Evolutionary conservation across 64 coral and sea anemone genomes (phyloP), one percentile per base, ranked within the genome.

Genomic region (Platygyra sinensis): DNA sequence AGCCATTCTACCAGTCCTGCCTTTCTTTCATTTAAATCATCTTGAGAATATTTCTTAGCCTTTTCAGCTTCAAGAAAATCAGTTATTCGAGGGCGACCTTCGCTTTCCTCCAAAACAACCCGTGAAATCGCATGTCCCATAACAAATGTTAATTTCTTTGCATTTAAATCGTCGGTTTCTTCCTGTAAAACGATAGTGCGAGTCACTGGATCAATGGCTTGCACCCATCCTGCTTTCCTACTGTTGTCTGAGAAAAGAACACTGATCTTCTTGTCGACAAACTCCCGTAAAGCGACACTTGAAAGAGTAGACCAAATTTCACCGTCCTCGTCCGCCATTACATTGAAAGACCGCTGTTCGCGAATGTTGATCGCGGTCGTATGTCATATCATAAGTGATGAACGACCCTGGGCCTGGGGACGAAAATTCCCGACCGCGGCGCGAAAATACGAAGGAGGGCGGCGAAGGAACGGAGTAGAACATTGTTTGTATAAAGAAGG

Each of bases 141-240:
- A 10, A 98, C 19, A 63, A 95, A 80, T 11, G 55, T 27, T 6
- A 92, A 60, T 30, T 78, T 60, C 38, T 87, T 86, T 38, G 32
- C 71, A 65, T 10, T 49, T 28, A 30, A 57, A 19, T 39, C n/a
- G 49, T 89, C 73, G 46, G 36, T 86, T 65, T 82, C 67, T 74
- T 91, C 67, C 15, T 83, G 49, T 10, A 98, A n/a, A 54, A 95
- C 93, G 30, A 98, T 72, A 61, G 86, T 90, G 31, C 64, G 76
- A 75, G 96, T 87, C 0, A 98, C 93, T 32, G 96, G 96, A 90
- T 98, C 96, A 31, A 98, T 82, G 60, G 96, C 89, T 52, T 93
- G 89, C 67, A 98, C 84, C 93, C 93, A 98, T 25, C 96, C 96
- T 51, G 39, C 73, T 63, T 90, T 90, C 39, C 54, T 75, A 22